These are phyloP conservation scores for Zonitis immaculata DNA, from an alignment of 2,888 invertebrate genomes.

Conservation along the genomic window DNA sequence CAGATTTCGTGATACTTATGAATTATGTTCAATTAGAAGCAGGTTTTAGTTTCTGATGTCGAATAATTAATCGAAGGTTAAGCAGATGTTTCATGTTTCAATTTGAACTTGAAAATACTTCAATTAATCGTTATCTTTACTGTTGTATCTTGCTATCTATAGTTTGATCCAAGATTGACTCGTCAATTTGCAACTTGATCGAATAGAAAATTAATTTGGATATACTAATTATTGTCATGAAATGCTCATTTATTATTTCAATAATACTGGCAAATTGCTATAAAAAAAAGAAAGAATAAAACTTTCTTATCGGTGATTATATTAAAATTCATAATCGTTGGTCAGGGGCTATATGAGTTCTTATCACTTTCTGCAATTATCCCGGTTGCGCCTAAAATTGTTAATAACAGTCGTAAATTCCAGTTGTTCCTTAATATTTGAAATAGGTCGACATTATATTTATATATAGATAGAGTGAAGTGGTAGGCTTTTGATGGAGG, in stretches of 20 bases:
- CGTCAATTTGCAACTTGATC: not conserved
- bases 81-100: not conserved
- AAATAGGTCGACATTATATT: not conserved
- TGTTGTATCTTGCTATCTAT: not conserved
- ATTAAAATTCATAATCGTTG: not conserved
- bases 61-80: slow-evolving; percentile 1
- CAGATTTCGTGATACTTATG: not conserved
- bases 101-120: not conserved
- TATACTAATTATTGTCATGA: not conserved
- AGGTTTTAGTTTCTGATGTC: not conserved
- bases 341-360: not conserved
- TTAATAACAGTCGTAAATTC: not conserved
- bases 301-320: not conserved
- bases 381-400: not conserved
- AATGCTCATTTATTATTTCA: no score
- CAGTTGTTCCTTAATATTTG: not conserved
- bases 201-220: not conserved
- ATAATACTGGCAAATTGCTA: not conserved
- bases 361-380: not conserved
- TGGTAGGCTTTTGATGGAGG: slow-evolving; percentile 4
- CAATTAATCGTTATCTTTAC: not conserved
- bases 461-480: not conserved
- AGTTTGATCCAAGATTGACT: not conserved
- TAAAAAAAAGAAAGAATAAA: no score
- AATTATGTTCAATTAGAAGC: not conserved